Conservation (phyloP, 2,888 invertebrate species). For the Pterostichus madidus region DNA sequence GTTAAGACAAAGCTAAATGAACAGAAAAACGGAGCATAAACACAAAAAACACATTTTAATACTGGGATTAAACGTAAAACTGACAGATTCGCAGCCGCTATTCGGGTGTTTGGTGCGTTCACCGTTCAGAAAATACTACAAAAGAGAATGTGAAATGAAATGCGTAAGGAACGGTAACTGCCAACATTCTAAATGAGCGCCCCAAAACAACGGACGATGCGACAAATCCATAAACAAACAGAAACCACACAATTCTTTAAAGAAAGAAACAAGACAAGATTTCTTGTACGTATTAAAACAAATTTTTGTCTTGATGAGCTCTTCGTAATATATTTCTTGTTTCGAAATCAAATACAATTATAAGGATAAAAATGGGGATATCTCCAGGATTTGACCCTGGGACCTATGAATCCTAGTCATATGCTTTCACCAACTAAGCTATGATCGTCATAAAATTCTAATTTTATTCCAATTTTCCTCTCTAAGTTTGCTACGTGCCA, state of each 20-base stretch:
- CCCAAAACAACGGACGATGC: conserved; percentile 2
- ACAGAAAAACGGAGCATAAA: conserved; percentile 35
- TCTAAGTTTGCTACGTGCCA: too few species aligned
- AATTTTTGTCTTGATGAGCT: too few species aligned
- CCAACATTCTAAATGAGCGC: conserved; percentile 37
- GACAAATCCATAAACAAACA: conserved; percentile 9
- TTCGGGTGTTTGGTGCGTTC: conserved; percentile 11
- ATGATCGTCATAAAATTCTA: too few species aligned
- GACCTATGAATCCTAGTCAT: too few species aligned
- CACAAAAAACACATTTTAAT: conserved; percentile 59
- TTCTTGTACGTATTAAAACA: too few species aligned
- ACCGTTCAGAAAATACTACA: background rate
- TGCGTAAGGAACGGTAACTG: conserved; percentile 44
- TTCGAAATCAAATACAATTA: too few species aligned
- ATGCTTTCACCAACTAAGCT: too few species aligned
- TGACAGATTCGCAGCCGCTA: conserved; percentile 53
- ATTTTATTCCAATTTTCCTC: too few species aligned
- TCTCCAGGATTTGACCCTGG: too few species aligned
- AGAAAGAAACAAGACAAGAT: background rate
- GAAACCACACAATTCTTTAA: background rate
- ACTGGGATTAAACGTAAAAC: conserved; percentile 51
- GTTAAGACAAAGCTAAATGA: conserved; percentile 31
- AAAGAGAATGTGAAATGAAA: conserved; percentile 59
- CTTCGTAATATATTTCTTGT: too few species aligned
- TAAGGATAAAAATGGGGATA: too few species aligned